A percentile compares a stretch with the other conserved stretches of the same genome.
Evolutionary conservation across 2,797 vertebrate species (phyloP).

Genomic region (Spinus pinus): DNA sequence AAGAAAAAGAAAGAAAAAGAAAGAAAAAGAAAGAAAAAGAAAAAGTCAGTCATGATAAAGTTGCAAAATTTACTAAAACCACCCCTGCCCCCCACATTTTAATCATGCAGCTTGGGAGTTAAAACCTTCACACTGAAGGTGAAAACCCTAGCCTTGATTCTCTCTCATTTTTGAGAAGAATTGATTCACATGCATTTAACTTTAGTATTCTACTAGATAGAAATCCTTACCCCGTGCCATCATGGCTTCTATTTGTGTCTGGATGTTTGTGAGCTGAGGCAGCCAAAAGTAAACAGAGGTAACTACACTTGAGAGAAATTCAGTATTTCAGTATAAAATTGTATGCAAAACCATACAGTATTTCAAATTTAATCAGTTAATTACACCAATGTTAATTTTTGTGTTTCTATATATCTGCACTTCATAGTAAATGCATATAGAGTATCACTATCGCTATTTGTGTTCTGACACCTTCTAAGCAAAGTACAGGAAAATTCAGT

Average conservation of each 20-base stretch:
- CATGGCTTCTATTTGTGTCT: not conserved
- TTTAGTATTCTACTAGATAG: not conserved
- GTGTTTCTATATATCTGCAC: not conserved
- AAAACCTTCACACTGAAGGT: not conserved
- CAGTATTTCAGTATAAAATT: not conserved
- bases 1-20: too few species aligned
- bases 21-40: not conserved
- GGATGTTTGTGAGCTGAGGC: not conserved
- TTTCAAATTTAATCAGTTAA: not conserved
- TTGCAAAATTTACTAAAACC: not conserved
- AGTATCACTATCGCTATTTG: not conserved
- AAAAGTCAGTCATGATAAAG: not conserved
- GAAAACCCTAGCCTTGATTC: not conserved
- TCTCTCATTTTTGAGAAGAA: not conserved
- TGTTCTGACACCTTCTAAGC: not conserved
- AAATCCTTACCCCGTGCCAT: not conserved
- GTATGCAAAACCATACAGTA: not conserved
- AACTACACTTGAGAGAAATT: not conserved
- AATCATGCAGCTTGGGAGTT: not conserved
- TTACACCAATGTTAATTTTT: not conserved
- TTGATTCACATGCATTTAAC: not conserved
- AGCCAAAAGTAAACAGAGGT: not conserved
- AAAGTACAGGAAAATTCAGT: not conserved
- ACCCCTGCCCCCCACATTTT: accelerated
- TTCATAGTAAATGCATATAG: not conserved